These are phyloP conservation scores for Geodia barretti DNA, from an alignment of 37 sponge, comb jelly and placozoan genomes.

Conservation along the genomic window DNA sequence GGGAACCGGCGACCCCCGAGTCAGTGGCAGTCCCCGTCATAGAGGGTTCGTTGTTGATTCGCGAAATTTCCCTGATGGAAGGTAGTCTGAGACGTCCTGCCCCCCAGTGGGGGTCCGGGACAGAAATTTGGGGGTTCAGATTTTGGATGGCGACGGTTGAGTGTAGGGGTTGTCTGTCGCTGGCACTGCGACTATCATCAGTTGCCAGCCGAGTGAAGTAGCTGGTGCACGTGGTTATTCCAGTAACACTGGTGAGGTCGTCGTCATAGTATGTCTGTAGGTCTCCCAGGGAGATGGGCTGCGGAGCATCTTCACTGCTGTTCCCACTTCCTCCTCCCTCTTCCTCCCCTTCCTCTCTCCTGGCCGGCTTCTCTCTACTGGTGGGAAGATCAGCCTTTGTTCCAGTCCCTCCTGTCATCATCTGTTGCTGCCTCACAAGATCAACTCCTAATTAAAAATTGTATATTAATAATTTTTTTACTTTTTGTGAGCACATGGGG, in stretches of 20 bases:
- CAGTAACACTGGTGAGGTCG: constrained; percentile 43
- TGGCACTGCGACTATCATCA: neutral
- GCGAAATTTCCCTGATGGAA: neutral
- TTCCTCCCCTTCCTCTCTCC: neutral
- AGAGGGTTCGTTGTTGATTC: neutral
- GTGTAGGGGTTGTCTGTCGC: constrained; percentile 25
- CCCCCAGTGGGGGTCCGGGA: constrained; percentile 1
- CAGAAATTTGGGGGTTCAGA: neutral
- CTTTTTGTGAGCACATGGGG: no score
- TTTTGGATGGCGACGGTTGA: constrained; percentile 22
- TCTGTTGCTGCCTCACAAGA: no score
- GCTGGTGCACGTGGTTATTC: constrained; percentile 15
- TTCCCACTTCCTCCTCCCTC: neutral
- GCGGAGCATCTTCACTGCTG: constrained; percentile 12
- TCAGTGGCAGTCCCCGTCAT: constrained; percentile 15
- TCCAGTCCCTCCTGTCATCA: no score
- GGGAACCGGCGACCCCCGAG: constrained; percentile 31
- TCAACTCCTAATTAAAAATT: no score
- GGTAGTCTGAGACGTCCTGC: neutral
- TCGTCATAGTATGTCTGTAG: constrained; percentile 17
- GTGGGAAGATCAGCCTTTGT: no score
- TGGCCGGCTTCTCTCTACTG: no score
- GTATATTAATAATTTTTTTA: no score
- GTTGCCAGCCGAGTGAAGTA: constrained; percentile 9
- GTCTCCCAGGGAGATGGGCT: constrained; percentile 38